phyloP scores from a whole-genome alignment of 2,888 invertebrate genomes.

The Scaptomyza caliginosa region DNA sequence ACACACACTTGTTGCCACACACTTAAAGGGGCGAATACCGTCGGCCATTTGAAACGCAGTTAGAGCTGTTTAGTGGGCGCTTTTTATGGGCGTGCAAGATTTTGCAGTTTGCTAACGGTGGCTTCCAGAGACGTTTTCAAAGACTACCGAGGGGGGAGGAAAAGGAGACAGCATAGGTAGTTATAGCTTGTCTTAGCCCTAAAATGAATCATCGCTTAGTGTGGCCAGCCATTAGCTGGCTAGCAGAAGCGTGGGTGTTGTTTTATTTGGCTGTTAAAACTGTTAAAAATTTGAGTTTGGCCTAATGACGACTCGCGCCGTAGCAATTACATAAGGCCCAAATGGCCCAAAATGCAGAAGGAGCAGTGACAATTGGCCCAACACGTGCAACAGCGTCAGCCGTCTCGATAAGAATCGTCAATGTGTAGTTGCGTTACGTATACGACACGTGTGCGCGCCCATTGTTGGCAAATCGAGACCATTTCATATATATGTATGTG shows the following conservation, averaged over 20 bases:
- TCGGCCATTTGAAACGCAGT: slow-evolving; percentile 56
- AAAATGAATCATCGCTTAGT: too few relatives aligned
- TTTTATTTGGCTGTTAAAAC: slow-evolving; percentile 29
- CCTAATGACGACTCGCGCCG: slow-evolving; percentile 58
- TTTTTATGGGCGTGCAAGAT: slow-evolving; percentile 75
- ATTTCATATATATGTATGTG: slow-evolving; percentile 21
- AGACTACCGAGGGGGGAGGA: slow-evolving; percentile 60
- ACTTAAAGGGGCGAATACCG: slow-evolving; percentile 60
- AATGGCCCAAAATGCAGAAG: neutral
- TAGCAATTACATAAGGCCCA: slow-evolving; percentile 56
- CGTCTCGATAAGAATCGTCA: slow-evolving; percentile 64
- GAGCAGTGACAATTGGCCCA: slow-evolving; percentile 42
- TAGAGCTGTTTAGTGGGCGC: slow-evolving; percentile 55
- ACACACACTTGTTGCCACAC: slow-evolving; percentile 53
- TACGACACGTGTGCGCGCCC: slow-evolving; percentile 76
- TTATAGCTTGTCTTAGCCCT: too few relatives aligned
- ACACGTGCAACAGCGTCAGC: slow-evolving; percentile 32
- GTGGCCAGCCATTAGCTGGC: slow-evolving; percentile 8
- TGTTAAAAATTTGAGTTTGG: slow-evolving; percentile 72
- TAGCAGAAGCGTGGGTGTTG: slow-evolving; percentile 59
- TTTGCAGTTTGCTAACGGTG: slow-evolving; percentile 49
- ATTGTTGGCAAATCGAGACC: slow-evolving; percentile 40
- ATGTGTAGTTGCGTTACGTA: slow-evolving; percentile 71
- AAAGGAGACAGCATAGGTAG: too few relatives aligned
- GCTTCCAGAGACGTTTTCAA: slow-evolving; percentile 56